phyloP scores from a whole-genome alignment of 2,888 invertebrate species.

The Chrysina gloriosa region DNA sequence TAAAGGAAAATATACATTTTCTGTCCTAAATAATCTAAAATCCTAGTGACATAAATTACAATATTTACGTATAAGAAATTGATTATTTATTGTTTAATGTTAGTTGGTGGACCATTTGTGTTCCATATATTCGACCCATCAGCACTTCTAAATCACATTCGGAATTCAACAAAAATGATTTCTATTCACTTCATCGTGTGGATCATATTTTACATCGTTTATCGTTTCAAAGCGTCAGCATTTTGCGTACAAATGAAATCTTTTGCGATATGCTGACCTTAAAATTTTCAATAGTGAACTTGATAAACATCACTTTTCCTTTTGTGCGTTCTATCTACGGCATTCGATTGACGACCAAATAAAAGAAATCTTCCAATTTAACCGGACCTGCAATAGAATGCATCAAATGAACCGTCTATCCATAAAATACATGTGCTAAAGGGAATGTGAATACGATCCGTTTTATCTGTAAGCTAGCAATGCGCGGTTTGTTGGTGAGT shows the following conservation, averaged over 20 bases:
- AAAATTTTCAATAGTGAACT: background rate
- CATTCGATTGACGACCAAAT: background rate
- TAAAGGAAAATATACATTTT: no score
- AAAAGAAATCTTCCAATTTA: conserved; percentile 16
- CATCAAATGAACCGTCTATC: conserved; percentile 1
- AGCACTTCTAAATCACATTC: background rate
- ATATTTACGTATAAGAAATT: no score
- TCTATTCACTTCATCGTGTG: background rate
- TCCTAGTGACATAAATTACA: no score
- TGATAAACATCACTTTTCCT: conserved; percentile 6
- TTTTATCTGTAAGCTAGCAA: conserved; percentile 9
- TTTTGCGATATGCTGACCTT: background rate
- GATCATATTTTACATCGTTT: background rate
- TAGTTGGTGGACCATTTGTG: background rate
- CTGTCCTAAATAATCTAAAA: no score
- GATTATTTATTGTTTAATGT: no score
- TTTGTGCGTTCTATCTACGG: conserved; percentile 1
- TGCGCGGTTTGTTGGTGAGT: background rate
- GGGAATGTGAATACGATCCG: background rate
- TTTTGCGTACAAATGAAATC: background rate
- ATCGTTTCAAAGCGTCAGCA: background rate
- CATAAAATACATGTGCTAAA: conserved; percentile 19
- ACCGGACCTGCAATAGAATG: background rate
- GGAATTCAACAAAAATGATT: background rate
- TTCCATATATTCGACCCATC: background rate